These are phyloP conservation scores for Brachyhypopomus gauderio DNA, from an alignment of 2,113 vertebrate species.

Conservation along the genomic window DNA sequence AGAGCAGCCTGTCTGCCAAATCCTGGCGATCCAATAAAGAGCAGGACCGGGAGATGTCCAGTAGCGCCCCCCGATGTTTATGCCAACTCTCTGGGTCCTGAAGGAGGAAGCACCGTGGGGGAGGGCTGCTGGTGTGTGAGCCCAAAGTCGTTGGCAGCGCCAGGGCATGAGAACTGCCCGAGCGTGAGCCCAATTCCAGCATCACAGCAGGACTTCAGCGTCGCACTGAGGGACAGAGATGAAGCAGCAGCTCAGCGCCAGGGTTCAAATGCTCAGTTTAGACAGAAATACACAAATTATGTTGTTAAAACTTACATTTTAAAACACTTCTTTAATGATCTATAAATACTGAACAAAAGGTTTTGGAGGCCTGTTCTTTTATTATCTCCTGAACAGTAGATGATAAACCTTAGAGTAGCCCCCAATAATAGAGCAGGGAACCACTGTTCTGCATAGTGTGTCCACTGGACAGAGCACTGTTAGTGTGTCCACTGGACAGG, in stretches of 20 bases:
- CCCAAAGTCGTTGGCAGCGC: constrained; percentile 62
- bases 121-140: constrained; percentile 56
- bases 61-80: constrained; percentile 76
- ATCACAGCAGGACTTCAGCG: constrained; percentile 80
- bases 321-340: no score
- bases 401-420: no score
- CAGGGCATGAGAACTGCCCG: constrained; percentile 76
- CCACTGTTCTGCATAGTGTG: no score
- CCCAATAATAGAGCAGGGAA: no score
- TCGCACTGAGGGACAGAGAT: constrained; percentile 74
- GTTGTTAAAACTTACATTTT: no score
- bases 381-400: background rate
- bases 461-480: no score
- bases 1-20: constrained; percentile 69
- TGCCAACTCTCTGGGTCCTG: constrained; percentile 83
- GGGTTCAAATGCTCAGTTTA: no score
- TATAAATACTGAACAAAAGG: no score
- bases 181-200: constrained; percentile 83
- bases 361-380: background rate
- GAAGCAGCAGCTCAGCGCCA: no score
- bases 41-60: constrained; percentile 74
- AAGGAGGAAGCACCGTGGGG: constrained; percentile 72
- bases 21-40: constrained; percentile 78
- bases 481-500: no score
- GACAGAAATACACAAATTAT: no score